Percentiles rank a stretch among this genome's conserved stretches.
phyloP scores from a whole-genome alignment of 2,888 invertebrate species.

The Mesoligia furuncula region DNA sequence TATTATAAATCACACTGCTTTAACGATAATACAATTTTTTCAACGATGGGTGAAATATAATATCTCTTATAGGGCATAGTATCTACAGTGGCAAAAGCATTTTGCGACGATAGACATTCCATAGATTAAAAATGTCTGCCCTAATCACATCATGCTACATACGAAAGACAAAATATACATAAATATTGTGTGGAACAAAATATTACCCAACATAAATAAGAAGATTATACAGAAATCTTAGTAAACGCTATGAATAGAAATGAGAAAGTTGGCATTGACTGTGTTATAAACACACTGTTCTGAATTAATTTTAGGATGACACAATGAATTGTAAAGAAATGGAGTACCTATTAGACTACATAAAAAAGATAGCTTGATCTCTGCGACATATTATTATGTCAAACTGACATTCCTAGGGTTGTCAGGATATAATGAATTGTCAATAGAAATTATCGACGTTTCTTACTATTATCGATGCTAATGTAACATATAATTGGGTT shows the following conservation, averaged over 20 bases:
- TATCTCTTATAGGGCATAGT: too few relatives aligned
- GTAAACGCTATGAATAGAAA: conserved; percentile 41
- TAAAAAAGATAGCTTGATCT: too few relatives aligned
- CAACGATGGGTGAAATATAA: neutral
- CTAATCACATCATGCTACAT: conserved; percentile 3
- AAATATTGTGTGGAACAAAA: conserved; percentile 11
- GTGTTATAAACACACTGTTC: conserved; percentile 7
- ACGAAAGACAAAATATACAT: neutral
- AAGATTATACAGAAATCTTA: conserved; percentile 13
- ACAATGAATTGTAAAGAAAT: conserved; percentile 5
- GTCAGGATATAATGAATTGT: too few relatives aligned
- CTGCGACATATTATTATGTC: too few relatives aligned
- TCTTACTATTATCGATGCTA: too few relatives aligned
- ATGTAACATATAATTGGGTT: too few relatives aligned
- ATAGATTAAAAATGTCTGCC: neutral
- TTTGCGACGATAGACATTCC: too few relatives aligned
- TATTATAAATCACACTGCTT: neutral
- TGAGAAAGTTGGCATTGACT: conserved; percentile 21
- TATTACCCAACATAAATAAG: conserved; percentile 4
- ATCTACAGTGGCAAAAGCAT: neutral
- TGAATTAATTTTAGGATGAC: conserved; percentile 9
- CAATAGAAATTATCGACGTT: too few relatives aligned
- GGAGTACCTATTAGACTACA: too few relatives aligned
- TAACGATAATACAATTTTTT: neutral
- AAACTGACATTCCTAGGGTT: too few relatives aligned